Base-by-base conservation (phyloP, 2,888 invertebrate genomes). In the Gastrophysa polygoni region DNA sequence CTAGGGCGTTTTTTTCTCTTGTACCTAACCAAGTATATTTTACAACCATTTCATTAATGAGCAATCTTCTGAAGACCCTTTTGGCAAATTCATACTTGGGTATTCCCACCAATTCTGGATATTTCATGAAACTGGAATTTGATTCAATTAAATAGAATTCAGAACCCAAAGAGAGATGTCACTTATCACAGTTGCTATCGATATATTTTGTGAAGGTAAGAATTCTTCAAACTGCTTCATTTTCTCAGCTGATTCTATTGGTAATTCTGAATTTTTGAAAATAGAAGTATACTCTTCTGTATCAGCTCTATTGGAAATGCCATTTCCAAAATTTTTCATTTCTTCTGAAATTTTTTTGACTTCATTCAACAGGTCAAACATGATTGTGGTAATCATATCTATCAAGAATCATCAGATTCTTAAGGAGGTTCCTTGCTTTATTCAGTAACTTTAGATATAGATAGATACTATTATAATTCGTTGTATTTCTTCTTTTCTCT, bases 11-110 rank as follows among this genome's bases (percentile, higher is more conserved):
- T 49, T 49, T 49, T 28, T 49, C 49, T 49, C 16, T 49, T 3
- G 49, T 49, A n/a, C 49, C 49, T 24, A 49, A 16, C 24, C 24
- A 24, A 7, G 24, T 61, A 63, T 63, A 65, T 61, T 65, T 65
- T 61, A 68, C 57, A 65, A 28, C 28, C 49, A 49, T 49, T 49
- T 49, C 17, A 1, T 49, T 8, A 7, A 28, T 49, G n/a, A 49
- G 21, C 21, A 29, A 24, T 29, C 49, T 28, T 49, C 29, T 28
- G 28, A 49, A 49, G 49, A 49, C 49, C 49, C 49, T 49, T 21
- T 24, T 49, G 1, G 16, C 49, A 49, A 6, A 49, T 49, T 50
- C 29, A 29, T 50, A 50, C n/a, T 14, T 14, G 49, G 29, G 7
- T 20, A 48, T n/a, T 48, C 21, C 48, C 48, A 7, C 48, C 48